Conservation (phyloP, 1,140 invertebrate species). For the Micrasema longulum region DNA sequence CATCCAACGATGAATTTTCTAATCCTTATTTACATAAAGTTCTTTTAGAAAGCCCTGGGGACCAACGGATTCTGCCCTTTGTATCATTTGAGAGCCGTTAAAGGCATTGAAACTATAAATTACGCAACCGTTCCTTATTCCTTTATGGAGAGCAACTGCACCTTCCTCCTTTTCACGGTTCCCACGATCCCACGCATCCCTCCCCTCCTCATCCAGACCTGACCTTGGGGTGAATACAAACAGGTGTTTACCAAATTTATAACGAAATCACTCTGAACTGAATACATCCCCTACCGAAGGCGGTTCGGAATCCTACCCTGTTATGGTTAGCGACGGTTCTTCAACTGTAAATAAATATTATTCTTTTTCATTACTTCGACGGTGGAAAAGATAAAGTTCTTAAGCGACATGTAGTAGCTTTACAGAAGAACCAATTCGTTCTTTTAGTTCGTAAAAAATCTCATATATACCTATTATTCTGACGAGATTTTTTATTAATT, state of each 20-base stretch:
- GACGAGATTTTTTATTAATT: too few species aligned
- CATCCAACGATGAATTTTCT: too few species aligned
- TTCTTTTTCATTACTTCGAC: too few species aligned
- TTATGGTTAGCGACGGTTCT: not conserved
- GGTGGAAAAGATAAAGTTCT: too few species aligned
- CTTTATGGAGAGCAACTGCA: slow-evolving; percentile 28
- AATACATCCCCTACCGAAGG: slow-evolving; percentile 17
- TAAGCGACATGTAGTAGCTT: too few species aligned
- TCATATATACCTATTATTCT: too few species aligned
- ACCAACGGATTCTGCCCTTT: slow-evolving; percentile 34
- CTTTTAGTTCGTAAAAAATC: too few species aligned
- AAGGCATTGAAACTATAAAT: slow-evolving; percentile 37
- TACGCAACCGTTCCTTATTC: slow-evolving; percentile 16
- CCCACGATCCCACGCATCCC: slow-evolving; percentile 42
- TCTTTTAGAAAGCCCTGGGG: slow-evolving; percentile 1
- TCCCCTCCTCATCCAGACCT: too few species aligned
- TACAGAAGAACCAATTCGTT: too few species aligned
- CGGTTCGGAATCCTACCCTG: not conserved
- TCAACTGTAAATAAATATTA: too few species aligned
- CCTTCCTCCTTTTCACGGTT: slow-evolving; percentile 9
- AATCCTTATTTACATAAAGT: slow-evolving; percentile 27
- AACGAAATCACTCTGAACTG: slow-evolving; percentile 43
- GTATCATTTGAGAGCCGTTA: slow-evolving; percentile 17
- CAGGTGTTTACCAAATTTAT: slow-evolving; percentile 40
- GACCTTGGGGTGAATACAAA: slow-evolving; percentile 44